Conservation (phyloP, 2,888 invertebrate species). For the Aquatica leii region DNA sequence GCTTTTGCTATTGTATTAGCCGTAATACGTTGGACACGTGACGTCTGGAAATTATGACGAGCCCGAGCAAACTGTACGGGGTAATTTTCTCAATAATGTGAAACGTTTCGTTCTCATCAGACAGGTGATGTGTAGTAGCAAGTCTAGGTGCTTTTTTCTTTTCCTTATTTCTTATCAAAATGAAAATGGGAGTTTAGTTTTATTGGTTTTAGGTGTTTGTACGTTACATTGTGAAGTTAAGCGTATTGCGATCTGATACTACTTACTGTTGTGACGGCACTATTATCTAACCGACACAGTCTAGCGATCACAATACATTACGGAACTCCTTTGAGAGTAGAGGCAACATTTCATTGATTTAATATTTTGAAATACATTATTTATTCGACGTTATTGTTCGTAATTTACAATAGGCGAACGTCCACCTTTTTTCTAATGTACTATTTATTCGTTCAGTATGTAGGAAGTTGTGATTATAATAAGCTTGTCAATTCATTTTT, state of each 20-base stretch:
- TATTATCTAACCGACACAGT: slow-evolving; percentile 39
- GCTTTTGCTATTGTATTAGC: slow-evolving; percentile 26
- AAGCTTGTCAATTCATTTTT: too few species aligned
- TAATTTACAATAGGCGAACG: too few species aligned
- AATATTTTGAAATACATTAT: slow-evolving; percentile 17
- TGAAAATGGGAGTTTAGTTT: slow-evolving; percentile 3
- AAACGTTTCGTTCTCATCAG: slow-evolving; percentile 22
- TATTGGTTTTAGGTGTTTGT: slow-evolving; percentile 13
- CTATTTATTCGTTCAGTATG: too few species aligned
- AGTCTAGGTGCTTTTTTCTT: background rate
- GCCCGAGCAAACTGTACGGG: background rate
- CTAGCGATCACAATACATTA: slow-evolving; percentile 40
- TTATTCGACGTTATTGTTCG: background rate
- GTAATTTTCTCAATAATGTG: slow-evolving; percentile 24
- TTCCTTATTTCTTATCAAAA: slow-evolving; percentile 12
- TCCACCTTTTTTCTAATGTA: too few species aligned
- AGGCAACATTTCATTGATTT: slow-evolving; percentile 38
- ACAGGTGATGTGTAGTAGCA: slow-evolving; percentile 25
- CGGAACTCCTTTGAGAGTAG: slow-evolving; percentile 37
- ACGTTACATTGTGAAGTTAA: slow-evolving; percentile 30
- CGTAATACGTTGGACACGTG: slow-evolving; percentile 33
- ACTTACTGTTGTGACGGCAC: slow-evolving; percentile 25
- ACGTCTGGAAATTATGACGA: slow-evolving; percentile 33
- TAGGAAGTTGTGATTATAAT: too few species aligned
- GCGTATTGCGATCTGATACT: slow-evolving; percentile 32